A percentile compares a stretch with the other conserved stretches of the same genome.
Conservation (phyloP, 2,113 vertebrate species). For the Ictalurus punctatus region DNA sequence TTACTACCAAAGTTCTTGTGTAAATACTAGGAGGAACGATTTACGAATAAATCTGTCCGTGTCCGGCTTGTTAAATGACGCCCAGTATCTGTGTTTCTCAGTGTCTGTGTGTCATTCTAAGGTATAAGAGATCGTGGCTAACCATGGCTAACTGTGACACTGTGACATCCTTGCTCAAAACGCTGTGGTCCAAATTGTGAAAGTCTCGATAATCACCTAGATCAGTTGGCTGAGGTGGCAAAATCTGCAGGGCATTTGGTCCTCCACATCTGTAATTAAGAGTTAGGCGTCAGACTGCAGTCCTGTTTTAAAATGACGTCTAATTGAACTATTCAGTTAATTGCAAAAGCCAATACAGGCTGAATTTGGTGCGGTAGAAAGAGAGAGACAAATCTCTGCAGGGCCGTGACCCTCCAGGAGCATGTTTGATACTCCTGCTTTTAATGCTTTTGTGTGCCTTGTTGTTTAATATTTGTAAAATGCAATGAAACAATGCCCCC, state of each 20-base stretch:
- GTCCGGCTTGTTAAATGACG: neutral
- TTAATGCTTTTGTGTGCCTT: conserved; percentile 32
- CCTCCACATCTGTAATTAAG: neutral
- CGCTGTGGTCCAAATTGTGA: neutral
- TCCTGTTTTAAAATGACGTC: neutral
- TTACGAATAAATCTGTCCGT: neutral
- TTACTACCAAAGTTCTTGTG: neutral
- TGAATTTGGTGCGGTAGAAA: neutral
- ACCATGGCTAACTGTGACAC: neutral
- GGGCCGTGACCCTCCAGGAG: neutral
- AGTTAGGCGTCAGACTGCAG: neutral
- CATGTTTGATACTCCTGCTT: neutral
- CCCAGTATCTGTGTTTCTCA: no score
- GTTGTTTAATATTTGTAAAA: conserved; percentile 9
- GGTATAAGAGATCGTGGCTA: neutral
- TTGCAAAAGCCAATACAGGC: neutral
- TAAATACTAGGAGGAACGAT: neutral
- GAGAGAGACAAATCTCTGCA: neutral
- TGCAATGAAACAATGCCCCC: neutral
- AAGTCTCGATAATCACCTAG: neutral
- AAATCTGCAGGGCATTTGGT: neutral
- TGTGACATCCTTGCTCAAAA: neutral
- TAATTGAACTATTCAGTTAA: neutral
- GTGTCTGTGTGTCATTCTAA: neutral
- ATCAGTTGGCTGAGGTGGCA: neutral